phyloP scores from a whole-genome alignment of 2,113 vertebrate genomes.

The Amia ocellicauda region DNA sequence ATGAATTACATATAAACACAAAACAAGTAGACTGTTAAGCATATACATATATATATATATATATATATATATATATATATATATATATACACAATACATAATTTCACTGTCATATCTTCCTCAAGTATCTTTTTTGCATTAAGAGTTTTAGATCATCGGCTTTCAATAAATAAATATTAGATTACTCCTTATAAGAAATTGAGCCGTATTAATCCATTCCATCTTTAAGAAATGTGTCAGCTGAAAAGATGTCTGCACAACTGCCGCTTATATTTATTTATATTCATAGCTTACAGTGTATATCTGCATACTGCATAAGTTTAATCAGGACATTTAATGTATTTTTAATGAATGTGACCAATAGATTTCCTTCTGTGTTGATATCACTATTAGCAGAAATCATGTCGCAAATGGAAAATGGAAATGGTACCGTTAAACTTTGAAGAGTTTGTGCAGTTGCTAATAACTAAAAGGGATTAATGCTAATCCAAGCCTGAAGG shows the following conservation, averaged over 20 bases:
- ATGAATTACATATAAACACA: no score
- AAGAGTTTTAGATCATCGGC: slow-evolving; percentile 23
- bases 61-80: no score
- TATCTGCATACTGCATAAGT: neutral
- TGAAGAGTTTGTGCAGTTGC: slow-evolving; percentile 36
- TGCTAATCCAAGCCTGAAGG: slow-evolving; percentile 51
- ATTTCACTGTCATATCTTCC: slow-evolving; percentile 18
- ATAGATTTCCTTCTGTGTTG: slow-evolving; percentile 4
- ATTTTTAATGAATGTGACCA: slow-evolving; percentile 5
- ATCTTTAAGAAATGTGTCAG: slow-evolving; percentile 9
- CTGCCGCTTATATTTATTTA: slow-evolving; percentile 14
- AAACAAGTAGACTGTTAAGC: no score
- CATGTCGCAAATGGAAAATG: slow-evolving; percentile 15
- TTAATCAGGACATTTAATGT: neutral
- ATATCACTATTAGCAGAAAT: slow-evolving; percentile 22
- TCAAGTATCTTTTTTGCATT: slow-evolving; percentile 33
- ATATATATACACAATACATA: no score
- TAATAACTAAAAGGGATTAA: slow-evolving; percentile 59
- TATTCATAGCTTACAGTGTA: slow-evolving; percentile 21
- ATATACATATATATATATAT: no score
- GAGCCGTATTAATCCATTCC: neutral
- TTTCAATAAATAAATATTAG: slow-evolving; percentile 13
- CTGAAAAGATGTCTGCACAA: neutral
- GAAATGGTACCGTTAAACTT: slow-evolving; percentile 30
- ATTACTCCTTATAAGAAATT: slow-evolving; percentile 8